These are phyloP conservation scores for Drosophila formosana DNA, from an alignment of 2,888 invertebrate species.

Conservation along the genomic window DNA sequence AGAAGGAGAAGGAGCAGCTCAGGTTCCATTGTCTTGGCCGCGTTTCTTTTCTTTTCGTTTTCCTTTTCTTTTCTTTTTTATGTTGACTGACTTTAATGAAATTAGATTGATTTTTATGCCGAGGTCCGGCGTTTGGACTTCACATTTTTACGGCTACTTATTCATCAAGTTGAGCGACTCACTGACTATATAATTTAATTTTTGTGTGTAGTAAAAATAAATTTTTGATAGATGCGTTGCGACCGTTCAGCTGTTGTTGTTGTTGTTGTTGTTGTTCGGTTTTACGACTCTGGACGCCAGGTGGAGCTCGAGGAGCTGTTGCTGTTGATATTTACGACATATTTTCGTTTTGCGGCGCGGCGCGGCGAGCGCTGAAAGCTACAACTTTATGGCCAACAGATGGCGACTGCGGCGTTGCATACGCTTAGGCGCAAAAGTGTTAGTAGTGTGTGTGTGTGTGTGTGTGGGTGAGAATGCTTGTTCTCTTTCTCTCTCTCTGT, in stretches of 20 bases:
- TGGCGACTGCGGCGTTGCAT: conserved; percentile 45
- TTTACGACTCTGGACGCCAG: conserved; percentile 52
- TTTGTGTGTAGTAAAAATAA: conserved; percentile 74
- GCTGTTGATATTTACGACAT: conserved; percentile 49
- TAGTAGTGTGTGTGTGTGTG: not conserved
- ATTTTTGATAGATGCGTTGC: conserved; percentile 74
- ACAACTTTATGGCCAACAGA: conserved; percentile 47
- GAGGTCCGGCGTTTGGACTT: conserved; percentile 34
- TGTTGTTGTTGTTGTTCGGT: conserved; percentile 12
- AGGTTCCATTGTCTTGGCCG: conserved; percentile 42
- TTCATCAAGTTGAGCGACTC: conserved; percentile 77
- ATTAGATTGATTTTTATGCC: not conserved
- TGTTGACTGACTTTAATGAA: conserved; percentile 39
- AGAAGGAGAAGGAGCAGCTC: not conserved
- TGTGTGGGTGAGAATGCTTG: not conserved
- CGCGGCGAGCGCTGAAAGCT: conserved; percentile 17
- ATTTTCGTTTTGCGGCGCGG: conserved; percentile 34
- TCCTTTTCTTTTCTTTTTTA: conserved; percentile 68
- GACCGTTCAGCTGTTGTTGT: conserved; percentile 34
- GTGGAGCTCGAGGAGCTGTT: conserved; percentile 24
- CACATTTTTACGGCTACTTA: conserved; percentile 74
- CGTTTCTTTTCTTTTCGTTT: conserved; percentile 8
- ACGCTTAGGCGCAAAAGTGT: conserved; percentile 39
- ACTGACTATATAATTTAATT: conserved; percentile 79
- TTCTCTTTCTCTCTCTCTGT: not conserved